Evolutionary conservation across 1,140 invertebrate genomes (phyloP).

Genomic region (Drusus annulatus): DNA sequence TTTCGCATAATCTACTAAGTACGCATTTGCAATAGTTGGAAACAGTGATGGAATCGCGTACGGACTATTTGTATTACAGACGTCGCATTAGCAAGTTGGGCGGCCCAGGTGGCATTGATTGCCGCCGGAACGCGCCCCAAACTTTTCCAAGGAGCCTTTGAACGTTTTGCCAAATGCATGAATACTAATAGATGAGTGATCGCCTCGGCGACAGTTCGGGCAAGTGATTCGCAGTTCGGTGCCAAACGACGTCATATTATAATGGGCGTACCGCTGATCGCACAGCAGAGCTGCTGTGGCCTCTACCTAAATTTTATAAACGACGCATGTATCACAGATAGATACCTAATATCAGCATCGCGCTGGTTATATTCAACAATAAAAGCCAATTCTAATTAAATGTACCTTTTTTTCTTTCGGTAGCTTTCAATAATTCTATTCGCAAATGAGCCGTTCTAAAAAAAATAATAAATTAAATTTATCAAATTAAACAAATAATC

Average conservation of each 20-base stretch:
- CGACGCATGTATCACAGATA: too few relatives aligned
- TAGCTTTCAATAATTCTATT: too few relatives aligned
- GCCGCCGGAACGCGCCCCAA: background rate
- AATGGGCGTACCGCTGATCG: too few relatives aligned
- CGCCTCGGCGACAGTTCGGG: background rate
- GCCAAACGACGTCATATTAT: background rate
- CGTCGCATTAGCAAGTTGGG: background rate
- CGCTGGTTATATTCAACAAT: too few relatives aligned
- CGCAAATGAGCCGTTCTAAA: too few relatives aligned
- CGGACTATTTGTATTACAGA: conserved; percentile 11
- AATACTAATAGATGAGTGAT: conserved; percentile 18
- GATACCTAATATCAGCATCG: too few relatives aligned
- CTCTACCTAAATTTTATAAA: too few relatives aligned
- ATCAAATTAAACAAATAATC: too few relatives aligned
- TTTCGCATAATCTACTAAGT: background rate
- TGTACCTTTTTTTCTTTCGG: too few relatives aligned
- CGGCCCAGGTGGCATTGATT: conserved; percentile 6
- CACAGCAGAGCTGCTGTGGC: too few relatives aligned
- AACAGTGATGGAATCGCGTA: conserved; percentile 20
- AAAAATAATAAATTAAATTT: too few relatives aligned
- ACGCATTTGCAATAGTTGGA: background rate
- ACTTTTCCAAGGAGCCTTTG: conserved; percentile 7
- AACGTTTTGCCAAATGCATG: conserved; percentile 19
- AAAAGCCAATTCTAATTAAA: too few relatives aligned
- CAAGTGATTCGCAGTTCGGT: background rate